Evolutionary conservation across 2,888 invertebrate species (phyloP).

Genomic region (Orthonychiurus folsomi): DNA sequence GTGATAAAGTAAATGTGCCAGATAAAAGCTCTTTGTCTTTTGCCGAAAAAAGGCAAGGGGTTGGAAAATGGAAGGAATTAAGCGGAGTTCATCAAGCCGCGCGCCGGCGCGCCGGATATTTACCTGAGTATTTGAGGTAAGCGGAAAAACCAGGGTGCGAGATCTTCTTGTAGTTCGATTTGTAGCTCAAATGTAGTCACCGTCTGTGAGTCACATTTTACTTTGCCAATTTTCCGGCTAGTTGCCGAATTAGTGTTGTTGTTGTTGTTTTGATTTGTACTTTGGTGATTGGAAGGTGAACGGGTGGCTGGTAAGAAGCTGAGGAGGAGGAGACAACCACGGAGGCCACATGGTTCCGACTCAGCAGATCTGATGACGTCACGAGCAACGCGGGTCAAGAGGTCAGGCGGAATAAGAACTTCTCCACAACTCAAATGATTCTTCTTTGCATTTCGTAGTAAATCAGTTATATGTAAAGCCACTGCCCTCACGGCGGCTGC

Average conservation of each 20-base stretch:
- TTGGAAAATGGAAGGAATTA: not conserved
- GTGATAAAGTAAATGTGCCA: no score
- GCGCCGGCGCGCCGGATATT: no score
- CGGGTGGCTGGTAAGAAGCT: conserved; percentile 29
- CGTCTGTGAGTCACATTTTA: conserved; percentile 76
- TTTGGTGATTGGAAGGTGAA: conserved; percentile 10
- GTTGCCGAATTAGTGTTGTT: conserved; percentile 3
- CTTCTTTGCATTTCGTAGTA: conserved; percentile 69
- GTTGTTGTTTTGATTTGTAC: conserved; percentile 17
- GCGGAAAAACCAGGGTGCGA: conserved; percentile 75
- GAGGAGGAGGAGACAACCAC: conserved; percentile 43
- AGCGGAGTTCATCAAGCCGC: not conserved
- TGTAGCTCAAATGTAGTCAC: conserved; percentile 84
- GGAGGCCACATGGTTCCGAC: conserved; percentile 78
- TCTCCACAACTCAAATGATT: conserved; percentile 73
- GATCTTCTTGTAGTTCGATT: conserved; percentile 76
- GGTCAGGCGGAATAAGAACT: conserved; percentile 73
- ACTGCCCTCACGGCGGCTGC: conserved; percentile 51
- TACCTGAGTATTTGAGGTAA: conserved; percentile 84
- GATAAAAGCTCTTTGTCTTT: not conserved
- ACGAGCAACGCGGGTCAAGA: conserved; percentile 66
- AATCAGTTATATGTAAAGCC: conserved; percentile 65
- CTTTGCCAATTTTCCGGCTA: conserved; percentile 55
- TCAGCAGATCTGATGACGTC: conserved; percentile 75
- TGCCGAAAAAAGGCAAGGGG: not conserved